Conservation (phyloP, 2,888 invertebrate species). For the Drosophila macrospina region DNA sequence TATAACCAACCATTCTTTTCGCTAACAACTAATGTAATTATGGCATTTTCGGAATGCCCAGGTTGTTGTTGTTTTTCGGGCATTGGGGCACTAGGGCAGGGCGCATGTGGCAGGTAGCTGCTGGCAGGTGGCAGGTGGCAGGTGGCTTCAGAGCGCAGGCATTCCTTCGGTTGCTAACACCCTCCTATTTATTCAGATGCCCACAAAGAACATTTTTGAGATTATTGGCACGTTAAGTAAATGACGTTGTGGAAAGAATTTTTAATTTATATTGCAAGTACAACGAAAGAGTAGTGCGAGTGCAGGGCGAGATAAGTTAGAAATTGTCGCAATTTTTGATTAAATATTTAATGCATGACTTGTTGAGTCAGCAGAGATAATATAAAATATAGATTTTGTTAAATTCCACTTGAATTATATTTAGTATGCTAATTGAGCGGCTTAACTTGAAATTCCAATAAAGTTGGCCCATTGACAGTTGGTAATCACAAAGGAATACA, state of each 20-base stretch:
- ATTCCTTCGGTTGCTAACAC: slow-evolving; percentile 50
- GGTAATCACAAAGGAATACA: background rate
- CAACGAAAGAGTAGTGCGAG: background rate
- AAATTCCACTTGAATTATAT: background rate
- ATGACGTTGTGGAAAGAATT: slow-evolving; percentile 73
- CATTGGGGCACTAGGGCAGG: slow-evolving; percentile 8
- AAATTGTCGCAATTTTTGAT: slow-evolving; percentile 40
- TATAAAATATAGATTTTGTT: background rate
- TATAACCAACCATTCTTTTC: slow-evolving; percentile 49
- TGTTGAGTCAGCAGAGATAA: slow-evolving; percentile 25
- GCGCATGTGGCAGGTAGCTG: slow-evolving; percentile 1
- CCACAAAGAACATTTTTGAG: slow-evolving; percentile 61
- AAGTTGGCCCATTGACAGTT: background rate
- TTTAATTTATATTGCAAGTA: slow-evolving; percentile 59
- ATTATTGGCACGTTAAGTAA: slow-evolving; percentile 75
- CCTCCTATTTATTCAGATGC: slow-evolving; percentile 18
- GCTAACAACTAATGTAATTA: slow-evolving; percentile 71
- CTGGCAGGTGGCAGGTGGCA: slow-evolving; percentile 3
- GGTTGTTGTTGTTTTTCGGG: slow-evolving; percentile 25
- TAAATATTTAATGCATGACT: slow-evolving; percentile 40
- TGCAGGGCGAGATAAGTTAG: background rate
- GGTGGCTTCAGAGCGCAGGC: slow-evolving; percentile 9
- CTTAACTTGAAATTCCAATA: slow-evolving; percentile 27
- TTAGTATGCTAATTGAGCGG: slow-evolving; percentile 21
- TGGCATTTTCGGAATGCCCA: slow-evolving; percentile 70